Conservation (phyloP, 2,888 invertebrate genomes). For the Hydraecia micacea region DNA sequence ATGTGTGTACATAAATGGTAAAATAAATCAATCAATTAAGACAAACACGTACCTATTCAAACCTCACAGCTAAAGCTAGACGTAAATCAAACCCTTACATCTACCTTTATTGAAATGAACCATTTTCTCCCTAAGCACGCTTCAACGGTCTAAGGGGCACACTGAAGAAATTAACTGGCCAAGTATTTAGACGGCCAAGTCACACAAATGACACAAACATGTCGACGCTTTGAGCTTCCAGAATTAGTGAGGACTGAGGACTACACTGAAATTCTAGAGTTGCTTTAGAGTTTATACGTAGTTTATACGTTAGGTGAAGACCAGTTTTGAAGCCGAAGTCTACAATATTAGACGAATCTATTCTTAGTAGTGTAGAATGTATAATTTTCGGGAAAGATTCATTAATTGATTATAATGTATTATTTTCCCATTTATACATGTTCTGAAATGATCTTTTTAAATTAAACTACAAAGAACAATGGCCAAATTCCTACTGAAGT, state of each 20-base stretch:
- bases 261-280: slow-evolving; percentile 48
- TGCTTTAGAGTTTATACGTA: slow-evolving; percentile 24
- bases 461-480: no score
- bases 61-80: neutral
- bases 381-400: no score
- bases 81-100: neutral
- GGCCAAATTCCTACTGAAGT: no score
- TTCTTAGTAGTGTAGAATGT: no score
- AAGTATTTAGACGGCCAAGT: slow-evolving; percentile 55
- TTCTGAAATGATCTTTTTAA: no score
- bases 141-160: slow-evolving; percentile 20
- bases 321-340: neutral
- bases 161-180: slow-evolving; percentile 52
- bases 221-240: slow-evolving; percentile 48
- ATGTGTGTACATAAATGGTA: no score
- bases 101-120: slow-evolving; percentile 6
- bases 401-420: no score
- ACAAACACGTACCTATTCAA: neutral
- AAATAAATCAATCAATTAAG: neutral
- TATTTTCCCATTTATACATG: no score
- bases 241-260: slow-evolving; percentile 51
- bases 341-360: neutral
- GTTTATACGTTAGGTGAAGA: slow-evolving; percentile 15
- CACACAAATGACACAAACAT: slow-evolving; percentile 56
- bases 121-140: slow-evolving; percentile 37